A percentile compares a stretch with the other conserved stretches of the same genome.
phyloP scores from a whole-genome alignment of 2,888 invertebrate genomes.

The Drosophila percnosoma region DNA sequence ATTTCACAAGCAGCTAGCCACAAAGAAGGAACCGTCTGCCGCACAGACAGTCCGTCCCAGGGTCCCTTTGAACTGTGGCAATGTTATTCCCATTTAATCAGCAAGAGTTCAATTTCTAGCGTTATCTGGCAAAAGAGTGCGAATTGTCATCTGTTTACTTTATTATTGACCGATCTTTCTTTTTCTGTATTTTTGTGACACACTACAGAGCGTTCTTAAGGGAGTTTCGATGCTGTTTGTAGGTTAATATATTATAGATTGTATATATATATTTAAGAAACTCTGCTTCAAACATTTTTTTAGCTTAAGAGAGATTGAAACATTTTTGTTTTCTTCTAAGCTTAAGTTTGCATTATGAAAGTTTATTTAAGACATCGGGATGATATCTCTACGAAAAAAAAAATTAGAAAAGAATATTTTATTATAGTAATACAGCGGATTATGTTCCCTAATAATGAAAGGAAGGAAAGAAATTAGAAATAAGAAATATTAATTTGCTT shows the following conservation, averaged over 20 bases:
- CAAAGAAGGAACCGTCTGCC: constrained; percentile 55
- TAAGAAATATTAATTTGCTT: background rate
- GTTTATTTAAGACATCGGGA: background rate
- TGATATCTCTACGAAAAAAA: background rate
- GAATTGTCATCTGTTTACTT: constrained; percentile 58
- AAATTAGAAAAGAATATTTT: rapidly evolving
- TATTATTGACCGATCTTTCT: constrained; percentile 19
- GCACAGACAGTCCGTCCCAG: constrained; percentile 24
- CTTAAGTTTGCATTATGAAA: too few relatives aligned
- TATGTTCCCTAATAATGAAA: background rate
- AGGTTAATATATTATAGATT: background rate
- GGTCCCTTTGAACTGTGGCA: constrained; percentile 60
- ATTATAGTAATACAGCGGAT: background rate
- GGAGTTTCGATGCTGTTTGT: background rate
- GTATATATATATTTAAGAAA: background rate
- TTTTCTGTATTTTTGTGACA: background rate
- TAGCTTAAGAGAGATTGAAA: rapidly evolving
- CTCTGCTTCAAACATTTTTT: background rate
- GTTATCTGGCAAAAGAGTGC: constrained; percentile 61
- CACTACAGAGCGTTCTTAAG: background rate
- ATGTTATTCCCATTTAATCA: constrained; percentile 73
- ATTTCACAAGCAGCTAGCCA: constrained; percentile 56
- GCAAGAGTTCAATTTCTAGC: constrained; percentile 67
- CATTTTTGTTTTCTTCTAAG: background rate
- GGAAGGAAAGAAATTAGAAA: too few relatives aligned